Evolutionary conservation across 2,888 invertebrate species (phyloP), one percentile per base, ranked within the genome.

Genomic region (Aspidapion aeneum): DNA sequence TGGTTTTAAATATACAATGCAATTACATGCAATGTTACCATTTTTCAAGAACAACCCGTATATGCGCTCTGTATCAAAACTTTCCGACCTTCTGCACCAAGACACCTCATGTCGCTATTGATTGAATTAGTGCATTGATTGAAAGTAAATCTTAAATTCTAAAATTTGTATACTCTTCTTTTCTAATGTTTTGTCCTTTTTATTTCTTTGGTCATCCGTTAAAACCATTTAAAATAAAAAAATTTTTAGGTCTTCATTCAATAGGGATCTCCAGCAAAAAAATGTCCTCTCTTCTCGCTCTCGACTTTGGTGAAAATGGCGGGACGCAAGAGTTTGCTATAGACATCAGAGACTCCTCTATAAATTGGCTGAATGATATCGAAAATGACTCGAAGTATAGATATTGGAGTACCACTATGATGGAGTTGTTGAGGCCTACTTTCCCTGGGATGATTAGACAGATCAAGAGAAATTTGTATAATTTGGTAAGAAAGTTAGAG

Each of bases 381-480:
- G 98, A 98, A 82, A 86, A 84, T 7, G 98, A 99, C 82, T 84
- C 88, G 54, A 87, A 91, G 67, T 99, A 98, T 77, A 84, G 85
- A 21, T 85, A 91, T 62, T 99, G 98, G 98, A 92, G 96, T 0
- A 83, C 88, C 1, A 93, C 92, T 49, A 86, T 94, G 60, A 92
- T 92, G 83, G 96, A 98, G 74, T 82, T 99, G 66, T 82, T 99
- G 67, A 84, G 97, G 65, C 98, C 98, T n/a, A 95, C 96, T 0
- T 99, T 96, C 76, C 98, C 98, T 0, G 98, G 98, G 61, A 98
- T 98, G 96, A 82, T 99, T 65, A 84, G 98, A 68, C 93, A 93
- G 76, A 85, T 94, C 71, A 85, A 92, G 63, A 87, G 91, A 72
- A 95, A 96, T 80, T 84, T 97, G 20, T 93, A 92, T 72, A 93